A percentile compares a stretch with the other conserved stretches of the same genome.
Evolutionary conservation across 2,888 invertebrate genomes (phyloP).

Genomic region (Ectemnius cavifrons): DNA sequence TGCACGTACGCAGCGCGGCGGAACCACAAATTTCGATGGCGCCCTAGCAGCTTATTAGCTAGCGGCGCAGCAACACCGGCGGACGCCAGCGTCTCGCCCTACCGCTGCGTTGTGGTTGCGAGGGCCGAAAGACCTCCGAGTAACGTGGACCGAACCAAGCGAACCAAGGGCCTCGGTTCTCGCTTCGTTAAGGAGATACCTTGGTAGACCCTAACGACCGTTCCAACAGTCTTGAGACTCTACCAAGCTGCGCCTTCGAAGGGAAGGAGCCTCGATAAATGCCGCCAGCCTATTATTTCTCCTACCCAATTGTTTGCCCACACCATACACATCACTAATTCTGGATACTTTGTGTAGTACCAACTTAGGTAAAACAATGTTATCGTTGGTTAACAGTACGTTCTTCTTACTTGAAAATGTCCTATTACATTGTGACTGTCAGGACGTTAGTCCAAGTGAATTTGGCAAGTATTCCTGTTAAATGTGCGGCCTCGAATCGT

Average conservation of each 20-base stretch:
- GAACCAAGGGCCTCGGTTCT: not conserved
- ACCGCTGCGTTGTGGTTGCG: not conserved
- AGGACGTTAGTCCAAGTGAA: not conserved
- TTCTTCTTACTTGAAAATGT: not conserved
- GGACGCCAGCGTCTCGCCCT: not conserved
- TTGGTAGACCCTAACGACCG: conserved; percentile 36
- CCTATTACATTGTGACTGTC: not conserved
- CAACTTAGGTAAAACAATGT: not conserved
- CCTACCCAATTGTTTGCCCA: not conserved
- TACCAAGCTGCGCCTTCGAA: not conserved
- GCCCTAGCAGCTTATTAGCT: conserved; percentile 70
- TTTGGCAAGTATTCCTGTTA: not conserved
- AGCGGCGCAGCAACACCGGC: conserved; percentile 23
- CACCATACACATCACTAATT: not conserved
- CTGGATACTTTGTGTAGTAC: not conserved
- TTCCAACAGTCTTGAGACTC: not conserved
- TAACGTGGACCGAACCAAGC: too few species aligned
- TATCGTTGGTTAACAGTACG: too few species aligned
- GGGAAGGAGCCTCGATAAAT: not conserved
- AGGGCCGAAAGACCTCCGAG: too few species aligned
- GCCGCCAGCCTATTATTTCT: not conserved
- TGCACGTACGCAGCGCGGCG: conserved; percentile 19
- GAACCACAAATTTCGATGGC: conserved; percentile 69
- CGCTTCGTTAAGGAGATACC: conserved; percentile 47
- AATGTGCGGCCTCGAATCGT: not conserved